phyloP scores from a whole-genome alignment of 2,113 vertebrate genomes.

The Tachycineta bicolor region DNA sequence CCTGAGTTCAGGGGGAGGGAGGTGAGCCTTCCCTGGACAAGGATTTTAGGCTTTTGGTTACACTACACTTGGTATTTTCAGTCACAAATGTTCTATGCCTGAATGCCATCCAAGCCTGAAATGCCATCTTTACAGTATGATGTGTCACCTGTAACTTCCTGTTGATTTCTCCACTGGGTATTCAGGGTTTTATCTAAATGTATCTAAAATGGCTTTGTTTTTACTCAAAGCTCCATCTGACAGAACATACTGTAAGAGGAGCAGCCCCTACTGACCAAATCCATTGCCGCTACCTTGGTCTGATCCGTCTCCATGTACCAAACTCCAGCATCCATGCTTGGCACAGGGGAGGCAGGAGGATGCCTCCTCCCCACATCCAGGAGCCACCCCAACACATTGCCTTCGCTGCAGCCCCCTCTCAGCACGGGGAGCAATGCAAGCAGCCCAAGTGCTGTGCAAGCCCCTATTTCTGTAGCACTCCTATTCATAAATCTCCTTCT shows the following conservation, averaged over 20 bases:
- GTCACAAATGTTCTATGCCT: neutral
- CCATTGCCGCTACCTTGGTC: rapidly evolving
- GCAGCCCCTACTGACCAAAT: neutral
- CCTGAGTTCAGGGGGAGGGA: neutral
- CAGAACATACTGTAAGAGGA: neutral
- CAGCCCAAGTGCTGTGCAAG: neutral
- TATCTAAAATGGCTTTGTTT: neutral
- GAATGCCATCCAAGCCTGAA: neutral
- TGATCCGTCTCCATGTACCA: rapidly evolving
- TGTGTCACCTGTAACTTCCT: neutral
- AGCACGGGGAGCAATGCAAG: rapidly evolving
- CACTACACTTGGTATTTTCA: neutral
- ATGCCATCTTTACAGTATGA: neutral
- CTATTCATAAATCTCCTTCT: neutral
- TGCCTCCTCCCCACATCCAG: rapidly evolving
- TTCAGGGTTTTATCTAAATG: neutral
- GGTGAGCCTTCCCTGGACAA: neutral
- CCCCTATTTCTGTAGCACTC: neutral
- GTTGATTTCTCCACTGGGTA: neutral
- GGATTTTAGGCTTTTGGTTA: neutral
- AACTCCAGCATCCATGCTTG: neutral
- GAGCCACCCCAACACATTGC: neutral
- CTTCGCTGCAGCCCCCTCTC: neutral
- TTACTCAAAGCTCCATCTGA: rapidly evolving
- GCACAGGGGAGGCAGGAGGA: neutral